Evolutionary conservation across 2,888 invertebrate genomes (phyloP).

Genomic region (Synergus laeviventris): DNA sequence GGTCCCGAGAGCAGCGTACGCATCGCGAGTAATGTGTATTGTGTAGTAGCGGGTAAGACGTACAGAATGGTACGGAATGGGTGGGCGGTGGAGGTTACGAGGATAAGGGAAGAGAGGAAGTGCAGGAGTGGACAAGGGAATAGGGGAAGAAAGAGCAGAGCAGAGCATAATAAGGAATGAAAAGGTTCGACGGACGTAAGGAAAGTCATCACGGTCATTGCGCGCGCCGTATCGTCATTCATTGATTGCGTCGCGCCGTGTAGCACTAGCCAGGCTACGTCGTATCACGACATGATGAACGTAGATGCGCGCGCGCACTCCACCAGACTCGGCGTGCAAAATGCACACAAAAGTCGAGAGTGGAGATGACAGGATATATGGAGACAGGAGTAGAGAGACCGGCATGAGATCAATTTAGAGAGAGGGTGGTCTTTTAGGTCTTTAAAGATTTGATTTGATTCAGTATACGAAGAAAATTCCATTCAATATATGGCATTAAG

Average conservation of each 20-base stretch:
- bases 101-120: constrained; percentile 39
- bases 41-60: constrained; percentile 48
- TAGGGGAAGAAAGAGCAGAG: constrained; percentile 44
- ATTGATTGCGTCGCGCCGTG: constrained; percentile 69
- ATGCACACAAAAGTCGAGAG: constrained; percentile 21
- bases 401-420: constrained; percentile 34
- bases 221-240: constrained; percentile 67
- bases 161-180: constrained; percentile 38
- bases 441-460: constrained; percentile 26
- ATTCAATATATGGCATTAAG: too few species aligned
- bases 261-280: constrained; percentile 56
- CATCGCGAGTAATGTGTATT: constrained; percentile 58
- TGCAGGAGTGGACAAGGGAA: constrained; percentile 32
- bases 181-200: constrained; percentile 54
- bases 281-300: constrained; percentile 45
- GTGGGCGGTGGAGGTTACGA: constrained; percentile 41
- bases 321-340: neutral
- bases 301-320: constrained; percentile 33
- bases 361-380: constrained; percentile 36
- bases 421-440: neutral
- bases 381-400: constrained; percentile 1
- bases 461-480: too few species aligned
- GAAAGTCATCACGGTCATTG: constrained; percentile 69
- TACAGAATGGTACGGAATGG: constrained; percentile 50
- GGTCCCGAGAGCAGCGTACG: constrained; percentile 49